These are phyloP conservation scores for Lutraria lutraria DNA, from an alignment of 2,888 invertebrate genomes.

Conservation along the genomic window DNA sequence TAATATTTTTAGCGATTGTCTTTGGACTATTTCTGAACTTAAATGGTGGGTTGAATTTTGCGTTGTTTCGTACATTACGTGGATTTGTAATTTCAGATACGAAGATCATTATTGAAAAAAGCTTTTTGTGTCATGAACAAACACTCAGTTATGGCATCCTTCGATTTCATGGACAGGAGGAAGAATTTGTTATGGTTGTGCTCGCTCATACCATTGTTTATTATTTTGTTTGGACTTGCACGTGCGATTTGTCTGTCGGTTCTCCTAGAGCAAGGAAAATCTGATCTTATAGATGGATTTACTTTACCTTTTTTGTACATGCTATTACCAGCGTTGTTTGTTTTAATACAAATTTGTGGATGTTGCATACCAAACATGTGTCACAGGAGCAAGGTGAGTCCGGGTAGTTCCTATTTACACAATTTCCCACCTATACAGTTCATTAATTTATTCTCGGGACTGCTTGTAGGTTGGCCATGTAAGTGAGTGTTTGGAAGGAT, in stretches of 20 bases:
- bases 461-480: background rate
- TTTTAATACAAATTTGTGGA: background rate
- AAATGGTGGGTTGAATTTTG: no score
- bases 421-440: no score
- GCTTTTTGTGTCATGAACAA: conserved; percentile 31
- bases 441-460: background rate
- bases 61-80: no score
- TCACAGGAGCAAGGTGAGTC: background rate
- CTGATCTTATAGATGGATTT: background rate
- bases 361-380: background rate
- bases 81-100: conserved; percentile 30
- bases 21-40: no score
- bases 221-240: background rate
- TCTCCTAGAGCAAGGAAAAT: background rate
- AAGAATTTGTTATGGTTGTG: background rate
- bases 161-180: conserved; percentile 27
- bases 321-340: background rate
- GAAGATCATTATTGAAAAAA: background rate
- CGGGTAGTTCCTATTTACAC: background rate
- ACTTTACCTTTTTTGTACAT: background rate
- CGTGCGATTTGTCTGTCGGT: background rate
- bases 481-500: no score
- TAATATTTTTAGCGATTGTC: no score
- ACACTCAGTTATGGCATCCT: conserved; percentile 19
- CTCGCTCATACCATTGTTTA: background rate